Evolutionary conservation across 2,113 vertebrate genomes (phyloP).

Genomic region (Toxotes chatareus): DNA sequence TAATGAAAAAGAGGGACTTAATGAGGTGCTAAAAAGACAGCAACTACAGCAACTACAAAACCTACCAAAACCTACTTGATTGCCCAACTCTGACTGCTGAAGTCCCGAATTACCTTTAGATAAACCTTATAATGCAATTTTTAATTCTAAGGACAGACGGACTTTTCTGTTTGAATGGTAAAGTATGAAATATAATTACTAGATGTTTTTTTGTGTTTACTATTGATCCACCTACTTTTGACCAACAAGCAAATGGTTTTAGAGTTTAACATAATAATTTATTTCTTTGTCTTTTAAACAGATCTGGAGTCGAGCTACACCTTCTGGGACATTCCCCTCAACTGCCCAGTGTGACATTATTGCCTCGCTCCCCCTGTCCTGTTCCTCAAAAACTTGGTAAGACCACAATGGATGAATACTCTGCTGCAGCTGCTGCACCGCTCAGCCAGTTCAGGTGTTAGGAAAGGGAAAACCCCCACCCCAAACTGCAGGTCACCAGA

Average conservation of each 20-base stretch:
- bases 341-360: slow-evolving; percentile 50
- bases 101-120: neutral
- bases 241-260: neutral
- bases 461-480: slow-evolving; percentile 35
- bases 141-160: neutral
- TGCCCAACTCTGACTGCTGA: no score
- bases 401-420: slow-evolving; percentile 6
- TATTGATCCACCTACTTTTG: neutral
- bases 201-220: neutral
- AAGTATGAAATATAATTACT: no score
- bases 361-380: neutral
- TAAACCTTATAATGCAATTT: neutral
- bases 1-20: no score
- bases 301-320: neutral
- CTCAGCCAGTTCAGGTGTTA: slow-evolving; percentile 54
- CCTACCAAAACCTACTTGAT: no score
- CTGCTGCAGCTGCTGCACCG: slow-evolving; percentile 55
- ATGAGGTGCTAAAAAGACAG: no score
- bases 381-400: slow-evolving; percentile 62
- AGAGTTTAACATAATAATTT: neutral
- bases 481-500: slow-evolving; percentile 14
- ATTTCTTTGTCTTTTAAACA: slow-evolving; percentile 38
- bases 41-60: no score
- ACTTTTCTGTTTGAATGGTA: neutral
- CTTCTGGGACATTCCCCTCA: slow-evolving; percentile 64